Conservation (phyloP, 1,140 invertebrate species). For the Scaptomyza montana region DNA sequence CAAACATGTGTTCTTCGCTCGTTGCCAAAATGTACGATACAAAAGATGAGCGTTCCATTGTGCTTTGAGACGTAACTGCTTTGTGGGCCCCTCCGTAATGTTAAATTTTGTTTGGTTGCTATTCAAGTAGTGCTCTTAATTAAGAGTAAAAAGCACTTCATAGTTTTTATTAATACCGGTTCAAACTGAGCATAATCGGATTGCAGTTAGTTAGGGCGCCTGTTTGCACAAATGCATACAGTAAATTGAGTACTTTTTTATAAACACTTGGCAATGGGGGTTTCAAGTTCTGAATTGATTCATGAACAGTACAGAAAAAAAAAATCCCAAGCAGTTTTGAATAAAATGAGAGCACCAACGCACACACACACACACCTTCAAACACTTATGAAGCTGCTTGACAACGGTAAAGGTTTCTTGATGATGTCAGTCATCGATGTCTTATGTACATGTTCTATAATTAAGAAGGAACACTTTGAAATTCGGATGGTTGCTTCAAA, state of each 20-base stretch:
- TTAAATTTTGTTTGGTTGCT: not conserved
- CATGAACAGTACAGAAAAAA: conserved; percentile 19
- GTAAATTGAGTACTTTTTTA: not conserved
- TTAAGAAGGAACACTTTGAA: no score
- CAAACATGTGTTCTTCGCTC: no score
- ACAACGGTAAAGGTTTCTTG: not conserved
- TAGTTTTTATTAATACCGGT: conserved; percentile 18
- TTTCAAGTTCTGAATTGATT: conserved; percentile 18
- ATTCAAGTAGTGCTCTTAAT: not conserved
- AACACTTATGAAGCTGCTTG: conserved; percentile 4
- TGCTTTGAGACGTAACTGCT: conserved; percentile 17
- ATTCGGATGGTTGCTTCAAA: not conserved
- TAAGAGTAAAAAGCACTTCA: not conserved
- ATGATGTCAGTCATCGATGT: not conserved
- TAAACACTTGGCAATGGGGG: conserved; percentile 24
- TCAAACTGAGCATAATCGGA: conserved; percentile 8
- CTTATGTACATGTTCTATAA: not conserved
- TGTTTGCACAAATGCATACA: conserved; percentile 9
- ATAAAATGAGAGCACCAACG: no score
- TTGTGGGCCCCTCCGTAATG: not conserved
- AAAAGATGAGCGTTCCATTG: not conserved
- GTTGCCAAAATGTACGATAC: conserved; percentile 18
- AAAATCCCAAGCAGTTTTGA: conserved; percentile 7
- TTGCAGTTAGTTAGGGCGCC: not conserved
- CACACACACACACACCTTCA: not conserved